These are phyloP conservation scores for Gymnosoma rotundatum DNA, from an alignment of 2,888 invertebrate genomes.

Conservation along the genomic window DNA sequence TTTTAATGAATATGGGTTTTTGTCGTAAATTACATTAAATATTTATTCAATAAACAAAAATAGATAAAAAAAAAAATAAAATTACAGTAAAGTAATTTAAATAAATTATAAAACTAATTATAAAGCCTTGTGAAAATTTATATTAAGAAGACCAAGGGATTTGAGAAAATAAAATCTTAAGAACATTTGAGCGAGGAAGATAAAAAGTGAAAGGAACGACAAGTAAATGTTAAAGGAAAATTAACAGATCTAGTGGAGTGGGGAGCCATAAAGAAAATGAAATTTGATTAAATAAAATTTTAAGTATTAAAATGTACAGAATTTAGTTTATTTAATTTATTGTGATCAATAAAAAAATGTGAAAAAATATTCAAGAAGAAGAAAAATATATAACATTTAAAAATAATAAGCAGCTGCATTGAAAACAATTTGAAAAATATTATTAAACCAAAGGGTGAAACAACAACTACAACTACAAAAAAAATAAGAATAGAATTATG, in stretches of 20 bases:
- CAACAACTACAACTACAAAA: background rate
- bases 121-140: constrained; percentile 13
- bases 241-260: background rate
- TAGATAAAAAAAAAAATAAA: constrained; percentile 32
- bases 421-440: constrained; percentile 10
- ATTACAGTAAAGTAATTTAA: constrained; percentile 57
- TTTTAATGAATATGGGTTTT: constrained; percentile 47
- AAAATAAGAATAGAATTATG: background rate
- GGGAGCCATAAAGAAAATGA: background rate
- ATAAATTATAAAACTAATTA: constrained; percentile 54
- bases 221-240: background rate
- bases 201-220: background rate
- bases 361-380: background rate
- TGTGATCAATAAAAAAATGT: background rate
- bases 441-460: background rate
- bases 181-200: constrained; percentile 4
- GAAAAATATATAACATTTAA: constrained; percentile 28
- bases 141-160: background rate
- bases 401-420: constrained; percentile 30
- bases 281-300: background rate
- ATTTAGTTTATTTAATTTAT: constrained; percentile 34
- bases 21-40: constrained; percentile 62
- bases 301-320: constrained; percentile 19
- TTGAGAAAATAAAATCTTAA: background rate
- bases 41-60: constrained; percentile 65